A percentile compares a stretch with the other conserved stretches of the same genome.
These are phyloP conservation scores for Astreopora myriophthalma DNA, from an alignment of 64 coral and sea anemone genomes.

Conservation along the genomic window DNA sequence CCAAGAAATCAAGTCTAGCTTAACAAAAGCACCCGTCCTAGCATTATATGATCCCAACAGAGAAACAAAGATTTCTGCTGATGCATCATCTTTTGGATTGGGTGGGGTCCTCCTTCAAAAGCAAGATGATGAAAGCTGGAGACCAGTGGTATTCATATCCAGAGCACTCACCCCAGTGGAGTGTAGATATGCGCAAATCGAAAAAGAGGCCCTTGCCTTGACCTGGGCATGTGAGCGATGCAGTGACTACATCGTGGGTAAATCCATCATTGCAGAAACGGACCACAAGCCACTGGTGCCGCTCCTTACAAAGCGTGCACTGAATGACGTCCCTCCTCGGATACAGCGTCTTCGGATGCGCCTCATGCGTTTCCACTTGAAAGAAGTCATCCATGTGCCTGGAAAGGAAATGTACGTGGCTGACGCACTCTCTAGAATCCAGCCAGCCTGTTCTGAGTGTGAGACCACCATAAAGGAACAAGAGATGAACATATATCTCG, in stretches of 20 bases:
- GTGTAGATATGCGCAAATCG: conserved; percentile 10
- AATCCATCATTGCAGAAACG: no score
- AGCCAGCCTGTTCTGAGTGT: no score
- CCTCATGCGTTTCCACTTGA: conserved; percentile 36
- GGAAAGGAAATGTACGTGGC: conserved; percentile 22
- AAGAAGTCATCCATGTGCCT: not conserved
- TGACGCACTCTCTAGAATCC: no score
- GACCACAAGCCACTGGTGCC: no score
- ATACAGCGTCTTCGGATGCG: conserved; percentile 7
- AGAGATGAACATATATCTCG: conserved; percentile 2
- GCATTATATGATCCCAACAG: conserved; percentile 29
- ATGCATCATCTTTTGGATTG: conserved; percentile 13
- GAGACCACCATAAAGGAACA: not conserved
- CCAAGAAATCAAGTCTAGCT: no score
- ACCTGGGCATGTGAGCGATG: conserved; percentile 47
- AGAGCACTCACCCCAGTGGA: no score
- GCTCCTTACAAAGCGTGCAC: not conserved
- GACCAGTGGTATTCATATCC: no score
- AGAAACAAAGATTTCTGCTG: conserved; percentile 40
- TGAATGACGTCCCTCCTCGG: no score
- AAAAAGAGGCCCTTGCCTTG: conserved; percentile 23
- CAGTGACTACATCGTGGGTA: conserved; percentile 40
- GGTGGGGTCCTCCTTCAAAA: no score
- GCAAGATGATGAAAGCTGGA: no score
- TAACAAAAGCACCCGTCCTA: no score